Percentiles rank a stretch among this genome's conserved stretches.
These are phyloP conservation scores for Hassar affinis DNA, from an alignment of 2,113 vertebrate species.

Conservation along the genomic window DNA sequence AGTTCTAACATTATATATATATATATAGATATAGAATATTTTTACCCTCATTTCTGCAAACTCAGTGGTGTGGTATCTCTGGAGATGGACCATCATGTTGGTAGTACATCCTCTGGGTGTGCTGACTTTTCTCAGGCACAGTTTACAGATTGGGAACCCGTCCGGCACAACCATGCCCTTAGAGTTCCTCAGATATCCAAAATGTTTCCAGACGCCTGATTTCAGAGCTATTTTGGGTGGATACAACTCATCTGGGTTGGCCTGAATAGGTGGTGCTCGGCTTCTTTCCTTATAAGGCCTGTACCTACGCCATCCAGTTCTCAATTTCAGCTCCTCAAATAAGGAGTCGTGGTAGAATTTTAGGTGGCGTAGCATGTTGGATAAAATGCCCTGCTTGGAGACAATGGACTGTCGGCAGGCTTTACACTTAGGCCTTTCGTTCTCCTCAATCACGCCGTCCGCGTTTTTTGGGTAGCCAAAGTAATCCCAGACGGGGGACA, in stretches of 20 bases:
- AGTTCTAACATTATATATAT: neutral
- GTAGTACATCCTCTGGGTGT: constrained; percentile 33
- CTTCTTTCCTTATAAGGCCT: constrained; percentile 27
- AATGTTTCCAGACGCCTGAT: constrained; percentile 40
- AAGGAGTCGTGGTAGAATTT: constrained; percentile 39
- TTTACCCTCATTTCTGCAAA: constrained; percentile 32
- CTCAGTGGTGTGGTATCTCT: constrained; percentile 26
- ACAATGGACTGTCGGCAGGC: constrained; percentile 38
- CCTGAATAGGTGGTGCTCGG: constrained; percentile 17
- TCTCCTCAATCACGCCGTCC: constrained; percentile 29
- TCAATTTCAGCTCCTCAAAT: constrained; percentile 17
- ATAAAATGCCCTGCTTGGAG: constrained; percentile 39
- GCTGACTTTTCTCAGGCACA: constrained; percentile 43
- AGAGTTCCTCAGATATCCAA: constrained; percentile 41
- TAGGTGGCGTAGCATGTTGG: constrained; percentile 39
- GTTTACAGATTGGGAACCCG: constrained; percentile 39
- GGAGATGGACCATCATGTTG: constrained; percentile 46
- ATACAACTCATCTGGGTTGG: constrained; percentile 15
- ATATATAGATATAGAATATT: too few species aligned
- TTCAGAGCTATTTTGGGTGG: constrained; percentile 36
- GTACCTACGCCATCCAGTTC: constrained; percentile 16
- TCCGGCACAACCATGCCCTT: constrained; percentile 33
- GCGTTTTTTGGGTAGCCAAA: constrained; percentile 39
- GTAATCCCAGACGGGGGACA: constrained; percentile 41
- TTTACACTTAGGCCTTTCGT: constrained; percentile 38